Percentiles rank a stretch among this genome's conserved stretches.
These are phyloP conservation scores for Labrus mixtus DNA, from an alignment of 2,113 vertebrate genomes.

Conservation along the genomic window DNA sequence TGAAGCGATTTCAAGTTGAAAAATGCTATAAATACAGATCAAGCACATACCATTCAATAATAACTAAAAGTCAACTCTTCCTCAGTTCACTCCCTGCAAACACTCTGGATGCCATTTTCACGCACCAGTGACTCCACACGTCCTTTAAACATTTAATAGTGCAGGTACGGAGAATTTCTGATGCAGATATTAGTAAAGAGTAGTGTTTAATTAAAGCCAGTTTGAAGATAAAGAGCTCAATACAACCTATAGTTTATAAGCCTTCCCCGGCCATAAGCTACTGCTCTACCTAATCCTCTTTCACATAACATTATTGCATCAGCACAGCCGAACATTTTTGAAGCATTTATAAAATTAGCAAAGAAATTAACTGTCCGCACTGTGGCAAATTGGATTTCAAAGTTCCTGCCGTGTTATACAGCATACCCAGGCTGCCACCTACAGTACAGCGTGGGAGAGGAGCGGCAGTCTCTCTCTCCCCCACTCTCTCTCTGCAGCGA, in stretches of 20 bases:
- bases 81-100: slow-evolving; percentile 44
- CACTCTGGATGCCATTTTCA: slow-evolving; percentile 59
- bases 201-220: slow-evolving; percentile 83
- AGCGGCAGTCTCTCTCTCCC: slow-evolving; percentile 8
- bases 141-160: slow-evolving; percentile 63
- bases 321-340: slow-evolving; percentile 78
- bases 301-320: slow-evolving; percentile 81
- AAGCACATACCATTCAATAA: slow-evolving; percentile 54
- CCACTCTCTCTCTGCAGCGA: slow-evolving; percentile 10
- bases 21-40: slow-evolving; percentile 64
- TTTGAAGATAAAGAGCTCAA: slow-evolving; percentile 80
- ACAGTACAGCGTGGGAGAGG: slow-evolving; percentile 74
- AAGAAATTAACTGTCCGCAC: slow-evolving; percentile 83
- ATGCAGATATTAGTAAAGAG: slow-evolving; percentile 82
- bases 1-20: slow-evolving; percentile 70
- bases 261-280: slow-evolving; percentile 77
- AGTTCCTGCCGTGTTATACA: slow-evolving; percentile 62
- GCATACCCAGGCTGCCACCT: slow-evolving; percentile 85
- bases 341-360: slow-evolving; percentile 85
- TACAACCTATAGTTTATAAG: slow-evolving; percentile 82
- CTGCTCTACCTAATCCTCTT: slow-evolving; percentile 81
- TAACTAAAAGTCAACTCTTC: slow-evolving; percentile 43
- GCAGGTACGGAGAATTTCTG: slow-evolving; percentile 73
- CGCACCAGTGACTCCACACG: slow-evolving; percentile 51
- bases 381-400: slow-evolving; percentile 81